phyloP scores from a whole-genome alignment of 2,888 invertebrate species.

The Drosophila setosimentum region DNA sequence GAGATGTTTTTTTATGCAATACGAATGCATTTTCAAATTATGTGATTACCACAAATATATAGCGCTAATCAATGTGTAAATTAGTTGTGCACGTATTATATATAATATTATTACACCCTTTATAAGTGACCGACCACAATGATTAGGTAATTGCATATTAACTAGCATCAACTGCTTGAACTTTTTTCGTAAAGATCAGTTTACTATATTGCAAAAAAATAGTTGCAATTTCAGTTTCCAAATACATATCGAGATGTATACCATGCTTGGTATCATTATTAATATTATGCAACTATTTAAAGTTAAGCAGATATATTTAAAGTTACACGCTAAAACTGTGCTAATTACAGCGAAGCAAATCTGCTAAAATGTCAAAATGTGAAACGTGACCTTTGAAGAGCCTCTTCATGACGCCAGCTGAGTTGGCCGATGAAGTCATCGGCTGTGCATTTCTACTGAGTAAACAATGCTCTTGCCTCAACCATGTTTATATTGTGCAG shows the following conservation, averaged over 20 bases:
- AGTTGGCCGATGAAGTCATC: slow-evolving; percentile 62
- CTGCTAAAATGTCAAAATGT: slow-evolving; percentile 28
- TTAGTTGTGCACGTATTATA: too few relatives aligned
- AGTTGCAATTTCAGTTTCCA: neutral
- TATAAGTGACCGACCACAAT: neutral
- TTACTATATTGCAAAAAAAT: neutral
- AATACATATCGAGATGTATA: neutral
- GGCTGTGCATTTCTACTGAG: slow-evolving; percentile 28
- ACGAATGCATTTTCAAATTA: neutral
- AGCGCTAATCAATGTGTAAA: neutral
- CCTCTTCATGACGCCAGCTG: slow-evolving; percentile 44
- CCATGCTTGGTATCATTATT: neutral
- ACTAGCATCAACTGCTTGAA: neutral
- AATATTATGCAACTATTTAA: neutral
- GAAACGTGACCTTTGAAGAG: slow-evolving; percentile 41
- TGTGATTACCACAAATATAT: neutral
- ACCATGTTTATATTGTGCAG: slow-evolving; percentile 34
- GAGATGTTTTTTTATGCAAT: neutral
- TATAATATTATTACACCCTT: neutral
- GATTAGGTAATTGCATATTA: neutral
- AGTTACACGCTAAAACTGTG: slow-evolving; percentile 6
- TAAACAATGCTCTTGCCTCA: slow-evolving; percentile 27
- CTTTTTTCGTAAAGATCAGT: neutral
- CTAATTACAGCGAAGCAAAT: slow-evolving; percentile 9
- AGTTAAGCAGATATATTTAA: slow-evolving; percentile 3